Base-by-base conservation (phyloP, 2,797 vertebrate species). In the Gymnodraco acuticeps region DNA sequence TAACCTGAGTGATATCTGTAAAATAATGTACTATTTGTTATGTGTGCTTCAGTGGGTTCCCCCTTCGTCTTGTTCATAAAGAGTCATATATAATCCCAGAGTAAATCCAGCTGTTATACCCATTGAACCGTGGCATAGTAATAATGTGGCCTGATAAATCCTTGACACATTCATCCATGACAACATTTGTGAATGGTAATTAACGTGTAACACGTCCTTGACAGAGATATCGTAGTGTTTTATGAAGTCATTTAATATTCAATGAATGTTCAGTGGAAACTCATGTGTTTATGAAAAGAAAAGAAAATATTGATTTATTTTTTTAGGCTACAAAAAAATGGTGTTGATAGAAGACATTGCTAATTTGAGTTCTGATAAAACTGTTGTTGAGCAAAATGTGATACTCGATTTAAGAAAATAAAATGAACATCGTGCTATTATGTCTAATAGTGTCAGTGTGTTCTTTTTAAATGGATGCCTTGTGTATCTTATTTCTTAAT, bases 281-380 rank as follows among this genome's bases (percentile, higher is more conserved):
- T 50, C 2, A 43, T 20, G 53, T 55, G 2, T 64, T 77, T 56
- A 27, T 78, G 33, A 50, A 84, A 75, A 8, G 0, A 74, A 73
- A 67, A 53, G 1, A 64, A 73, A 85, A 84, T 43, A 20, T n/a
- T 45, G 12, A 83, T 87, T 85, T 85, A 81, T 89, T 89, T 92
- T 88, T 82, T 73, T 81, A 82, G 55, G 59, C 48, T 64, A 71
- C 54, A 66, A 33, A 11, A 65, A 52, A 83, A 85, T 87, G 75
- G 84, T 86, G 60, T 63, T 80, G 50, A 61, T 63, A 43, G n/a
- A 66, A 48, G 45, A 82, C 23, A 55, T 75, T n/a, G n/a, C 8
- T 51, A 60, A 3, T 70, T 67, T 70, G 16, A 79, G 54, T 15
- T 89, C 76, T 82, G 70, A 77, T 72, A 42, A 77, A 60, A 62